Conservation (phyloP, 2,888 invertebrate genomes). For the Nemoura dubitans region DNA sequence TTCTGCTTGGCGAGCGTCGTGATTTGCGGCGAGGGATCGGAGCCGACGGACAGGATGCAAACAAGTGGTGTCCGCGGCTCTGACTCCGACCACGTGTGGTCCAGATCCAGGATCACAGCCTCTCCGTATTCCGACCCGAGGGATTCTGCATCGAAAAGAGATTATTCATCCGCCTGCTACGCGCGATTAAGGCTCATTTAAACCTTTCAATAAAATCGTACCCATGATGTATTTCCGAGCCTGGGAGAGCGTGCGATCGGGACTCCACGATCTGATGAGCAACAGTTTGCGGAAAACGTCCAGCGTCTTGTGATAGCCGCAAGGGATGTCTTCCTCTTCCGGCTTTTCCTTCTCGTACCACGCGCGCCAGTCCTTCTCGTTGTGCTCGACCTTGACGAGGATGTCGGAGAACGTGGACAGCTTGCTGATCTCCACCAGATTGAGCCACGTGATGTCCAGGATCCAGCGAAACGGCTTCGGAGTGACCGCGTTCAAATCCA, state of each 20-base stretch:
- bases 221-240: slow-evolving; percentile 90
- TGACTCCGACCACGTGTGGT: slow-evolving; percentile 89
- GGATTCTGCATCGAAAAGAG: slow-evolving; percentile 68
- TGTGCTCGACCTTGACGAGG: slow-evolving; percentile 81
- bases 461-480: slow-evolving; percentile 97
- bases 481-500: slow-evolving; percentile 90
- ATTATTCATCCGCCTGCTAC: background rate
- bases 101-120: slow-evolving; percentile 90
- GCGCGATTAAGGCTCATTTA: background rate
- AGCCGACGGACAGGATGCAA: slow-evolving; percentile 93
- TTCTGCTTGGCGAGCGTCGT: slow-evolving; percentile 85
- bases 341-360: slow-evolving; percentile 96
- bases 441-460: slow-evolving; percentile 94
- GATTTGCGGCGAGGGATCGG: slow-evolving; percentile 96
- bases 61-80: slow-evolving; percentile 88
- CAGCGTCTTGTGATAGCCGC: slow-evolving; percentile 84
- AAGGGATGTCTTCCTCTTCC: slow-evolving; percentile 90
- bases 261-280: slow-evolving; percentile 92
- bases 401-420: slow-evolving; percentile 82
- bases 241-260: slow-evolving; percentile 92
- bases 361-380: slow-evolving; percentile 86
- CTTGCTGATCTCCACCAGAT: slow-evolving; percentile 92
- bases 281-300: slow-evolving; percentile 89
- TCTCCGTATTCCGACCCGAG: slow-evolving; percentile 89
- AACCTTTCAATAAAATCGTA: slow-evolving; percentile 55